These are phyloP conservation scores for Trichopoda pennipes DNA, from an alignment of 2,888 invertebrate genomes.

Conservation along the genomic window DNA sequence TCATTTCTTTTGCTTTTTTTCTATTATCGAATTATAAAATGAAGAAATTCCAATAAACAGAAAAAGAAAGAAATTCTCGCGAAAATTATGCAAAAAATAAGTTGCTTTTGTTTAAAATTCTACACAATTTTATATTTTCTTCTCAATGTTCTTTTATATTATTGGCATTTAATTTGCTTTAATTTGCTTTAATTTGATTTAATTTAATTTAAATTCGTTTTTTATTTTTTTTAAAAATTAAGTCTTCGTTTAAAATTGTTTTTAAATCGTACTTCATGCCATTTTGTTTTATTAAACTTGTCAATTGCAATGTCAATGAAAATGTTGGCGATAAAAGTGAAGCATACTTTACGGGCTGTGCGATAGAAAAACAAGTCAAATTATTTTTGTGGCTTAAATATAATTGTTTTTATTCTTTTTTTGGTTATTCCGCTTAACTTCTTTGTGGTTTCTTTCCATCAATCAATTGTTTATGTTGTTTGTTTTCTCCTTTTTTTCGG, in stretches of 20 bases:
- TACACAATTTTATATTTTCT: not conserved
- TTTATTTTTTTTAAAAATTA: not conserved
- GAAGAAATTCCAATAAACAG: conserved; percentile 21
- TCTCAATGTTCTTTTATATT: not conserved
- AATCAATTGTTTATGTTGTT: conserved; percentile 33
- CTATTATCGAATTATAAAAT: conserved; percentile 51
- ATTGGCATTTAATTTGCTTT: conserved; percentile 67
- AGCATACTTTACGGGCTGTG: conserved; percentile 30
- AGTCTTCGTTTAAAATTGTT: conserved; percentile 43
- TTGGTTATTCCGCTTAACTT: not conserved
- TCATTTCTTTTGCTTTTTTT: conserved; percentile 22
- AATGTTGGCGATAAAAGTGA: not conserved
- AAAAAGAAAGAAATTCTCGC: not conserved
- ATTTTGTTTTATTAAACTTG: conserved; percentile 26
- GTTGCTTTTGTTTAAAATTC: not conserved
- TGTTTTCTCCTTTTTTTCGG: not conserved
- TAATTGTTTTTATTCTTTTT: not conserved
- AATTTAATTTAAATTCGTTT: conserved; percentile 51
- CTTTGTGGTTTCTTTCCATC: conserved; percentile 17
- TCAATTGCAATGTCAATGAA: no score
- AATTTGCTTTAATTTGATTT: no score
- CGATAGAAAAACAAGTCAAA: not conserved
- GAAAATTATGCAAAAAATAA: not conserved
- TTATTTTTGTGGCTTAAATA: conserved; percentile 19
- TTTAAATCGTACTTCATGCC: conserved; percentile 50